Percentiles rank a stretch among this genome's conserved stretches.
phyloP scores from a whole-genome alignment of 1,140 invertebrate species.

The Magallana gigas region DNA sequence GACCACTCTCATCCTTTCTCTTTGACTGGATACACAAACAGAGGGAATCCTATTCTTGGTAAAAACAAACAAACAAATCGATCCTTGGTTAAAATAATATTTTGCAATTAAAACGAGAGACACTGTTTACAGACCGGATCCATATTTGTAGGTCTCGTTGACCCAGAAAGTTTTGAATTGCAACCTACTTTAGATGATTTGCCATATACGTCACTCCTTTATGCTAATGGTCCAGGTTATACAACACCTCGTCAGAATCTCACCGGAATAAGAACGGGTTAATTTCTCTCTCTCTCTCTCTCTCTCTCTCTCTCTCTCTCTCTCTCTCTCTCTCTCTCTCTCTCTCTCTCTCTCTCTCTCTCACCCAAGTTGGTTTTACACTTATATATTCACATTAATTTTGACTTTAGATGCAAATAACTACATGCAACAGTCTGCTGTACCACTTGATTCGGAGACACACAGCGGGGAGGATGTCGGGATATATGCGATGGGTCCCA shows the following conservation, averaged over 20 bases:
- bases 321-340: too few species aligned
- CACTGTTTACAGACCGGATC: too few species aligned
- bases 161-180: background rate
- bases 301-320: too few species aligned
- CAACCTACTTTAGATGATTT: background rate
- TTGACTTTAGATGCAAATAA: conserved; percentile 17
- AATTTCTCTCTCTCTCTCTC: too few species aligned
- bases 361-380: too few species aligned
- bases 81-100: too few species aligned
- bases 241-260: background rate
- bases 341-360: too few species aligned
- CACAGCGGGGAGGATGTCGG: conserved; percentile 70
- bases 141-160: background rate
- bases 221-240: conserved; percentile 15
- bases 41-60: conserved; percentile 77
- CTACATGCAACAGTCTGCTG: conserved; percentile 72
- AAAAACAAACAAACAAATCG: too few species aligned
- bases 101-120: too few species aligned
- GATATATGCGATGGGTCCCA: conserved; percentile 84
- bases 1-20: conserved; percentile 86
- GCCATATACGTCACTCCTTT: conserved; percentile 3
- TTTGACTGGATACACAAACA: conserved; percentile 73
- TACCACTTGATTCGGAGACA: conserved; percentile 84
- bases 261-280: background rate
- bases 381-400: background rate